Evolutionary conservation across 2,888 invertebrate species (phyloP).

Genomic region (Chymomyza caudatula): DNA sequence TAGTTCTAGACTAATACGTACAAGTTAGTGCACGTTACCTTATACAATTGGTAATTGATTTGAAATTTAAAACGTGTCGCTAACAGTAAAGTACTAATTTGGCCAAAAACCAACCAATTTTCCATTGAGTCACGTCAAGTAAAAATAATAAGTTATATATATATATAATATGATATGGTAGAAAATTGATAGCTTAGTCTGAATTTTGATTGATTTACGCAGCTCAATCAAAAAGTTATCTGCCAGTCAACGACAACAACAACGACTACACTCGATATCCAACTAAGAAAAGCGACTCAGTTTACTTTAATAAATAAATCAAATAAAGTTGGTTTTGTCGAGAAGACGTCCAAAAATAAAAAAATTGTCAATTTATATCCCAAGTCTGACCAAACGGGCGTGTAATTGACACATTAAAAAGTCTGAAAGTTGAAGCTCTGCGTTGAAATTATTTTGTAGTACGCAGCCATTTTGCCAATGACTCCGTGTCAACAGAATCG

Average conservation of each 20-base stretch:
- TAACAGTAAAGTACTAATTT: not conserved
- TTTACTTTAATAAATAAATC: conserved; percentile 39
- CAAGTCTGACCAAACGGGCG: conserved; percentile 43
- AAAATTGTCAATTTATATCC: not conserved
- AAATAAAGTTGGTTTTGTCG: conserved; percentile 31
- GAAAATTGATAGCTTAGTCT: conserved; percentile 21
- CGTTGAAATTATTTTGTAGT: not conserved
- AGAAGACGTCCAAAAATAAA: not conserved
- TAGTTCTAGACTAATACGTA: conserved; percentile 6
- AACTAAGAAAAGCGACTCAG: not conserved
- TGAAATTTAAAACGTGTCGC: conserved; percentile 10
- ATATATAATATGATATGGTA: not conserved
- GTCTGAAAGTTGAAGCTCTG: conserved; percentile 25
- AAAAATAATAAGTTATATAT: conserved; percentile 27
- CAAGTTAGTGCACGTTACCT: conserved; percentile 11
- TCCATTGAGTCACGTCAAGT: conserved; percentile 5
- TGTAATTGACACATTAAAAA: conserved; percentile 50
- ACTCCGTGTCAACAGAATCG: not conserved
- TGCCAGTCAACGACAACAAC: conserved; percentile 5
- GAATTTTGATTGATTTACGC: conserved; percentile 49
- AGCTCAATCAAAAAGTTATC: conserved; percentile 19
- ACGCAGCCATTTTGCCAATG: not conserved
- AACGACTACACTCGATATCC: not conserved
- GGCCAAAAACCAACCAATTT: conserved; percentile 7
- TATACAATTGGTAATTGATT: conserved; percentile 27